Base-by-base conservation (phyloP, 1,140 invertebrate genomes). In the Bombus waltoni region DNA sequence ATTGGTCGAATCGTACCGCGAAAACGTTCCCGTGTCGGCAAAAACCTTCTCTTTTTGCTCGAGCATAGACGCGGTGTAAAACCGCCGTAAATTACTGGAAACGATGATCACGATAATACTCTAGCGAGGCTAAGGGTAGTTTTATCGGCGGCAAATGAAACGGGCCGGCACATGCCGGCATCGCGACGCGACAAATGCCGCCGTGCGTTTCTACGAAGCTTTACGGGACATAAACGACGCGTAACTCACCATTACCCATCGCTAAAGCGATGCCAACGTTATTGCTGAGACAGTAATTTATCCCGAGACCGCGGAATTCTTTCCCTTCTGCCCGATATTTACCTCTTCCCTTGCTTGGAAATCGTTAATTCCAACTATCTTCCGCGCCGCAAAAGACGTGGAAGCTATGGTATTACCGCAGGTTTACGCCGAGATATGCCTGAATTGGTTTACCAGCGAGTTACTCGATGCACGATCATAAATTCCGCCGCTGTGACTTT, bases 171-270 rank as follows among this genome's bases (percentile, higher is more conserved):
- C 28, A 72, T 72, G 71, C 71, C 71, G 71, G 42, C 71, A 32
- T 32, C 71, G 71, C 75, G 38, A 70, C 40, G 87, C 87, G 88
- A 89, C 88, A 87, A 89, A 89, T 89, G 77, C 80, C 42, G n/a
- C 40, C 25, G 76, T 22, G 11, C 44, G 65, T 73, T 32, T 81
- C 35, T 28, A 59, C 76, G 28, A 47, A 66, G 70, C 72, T 83
- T 89, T 89, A 87, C 79, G 66, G 78, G 80, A 83, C 84, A 68
- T 83, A 87, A 89, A 89, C 80, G 76, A 62, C 57, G 80, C 84
- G 88, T 89, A 89, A 89, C 86, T 89, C 80, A 87, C 80, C 72
- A 89, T 89, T 89, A 87, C 32, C 84, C 79, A 81, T 89, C 44
- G 80, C 65, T 81, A 79, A 80, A 88, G 44, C 72, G 71, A 40